Evolutionary conservation across 1,140 invertebrate species (phyloP).

Genomic region (Eumaeus atala): DNA sequence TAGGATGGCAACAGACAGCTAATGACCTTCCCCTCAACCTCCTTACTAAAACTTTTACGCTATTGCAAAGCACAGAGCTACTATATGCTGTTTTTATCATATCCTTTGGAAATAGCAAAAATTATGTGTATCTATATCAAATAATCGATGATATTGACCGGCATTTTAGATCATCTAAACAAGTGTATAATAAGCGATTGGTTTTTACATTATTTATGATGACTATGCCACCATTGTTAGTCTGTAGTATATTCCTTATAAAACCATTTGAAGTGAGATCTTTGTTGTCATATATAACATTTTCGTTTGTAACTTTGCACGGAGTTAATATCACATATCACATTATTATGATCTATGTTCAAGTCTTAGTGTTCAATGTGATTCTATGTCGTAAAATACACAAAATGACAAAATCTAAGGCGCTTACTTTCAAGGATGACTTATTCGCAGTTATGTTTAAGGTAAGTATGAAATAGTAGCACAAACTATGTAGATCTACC

Average conservation of each 20-base stretch:
- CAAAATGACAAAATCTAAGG: constrained; percentile 22
- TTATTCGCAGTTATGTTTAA: constrained; percentile 23
- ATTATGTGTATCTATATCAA: constrained; percentile 36
- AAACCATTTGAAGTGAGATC: constrained; percentile 31
- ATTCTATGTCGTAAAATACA: constrained; percentile 31
- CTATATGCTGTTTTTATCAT: constrained; percentile 34
- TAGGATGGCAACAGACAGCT: constrained; percentile 32
- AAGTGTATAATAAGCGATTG: constrained; percentile 28
- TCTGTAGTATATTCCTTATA: constrained; percentile 26
- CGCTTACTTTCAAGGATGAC: constrained; percentile 25
- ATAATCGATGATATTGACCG: constrained; percentile 35
- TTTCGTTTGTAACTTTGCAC: constrained; percentile 41
- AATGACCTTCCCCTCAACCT: constrained; percentile 43
- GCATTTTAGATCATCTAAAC: constrained; percentile 31
- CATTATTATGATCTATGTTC: constrained; percentile 35
- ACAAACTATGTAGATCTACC: too few relatives aligned
- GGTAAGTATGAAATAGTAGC: constrained; percentile 26
- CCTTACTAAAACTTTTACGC: constrained; percentile 36
- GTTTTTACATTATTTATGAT: constrained; percentile 28
- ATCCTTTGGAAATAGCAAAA: constrained; percentile 30
- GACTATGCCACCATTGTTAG: constrained; percentile 25
- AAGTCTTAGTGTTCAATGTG: constrained; percentile 35
- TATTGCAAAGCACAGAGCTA: constrained; percentile 35
- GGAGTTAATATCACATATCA: constrained; percentile 36
- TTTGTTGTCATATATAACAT: constrained; percentile 27